Base-by-base conservation (phyloP, 2,113 vertebrate genomes). In the Clarias gariepinus region DNA sequence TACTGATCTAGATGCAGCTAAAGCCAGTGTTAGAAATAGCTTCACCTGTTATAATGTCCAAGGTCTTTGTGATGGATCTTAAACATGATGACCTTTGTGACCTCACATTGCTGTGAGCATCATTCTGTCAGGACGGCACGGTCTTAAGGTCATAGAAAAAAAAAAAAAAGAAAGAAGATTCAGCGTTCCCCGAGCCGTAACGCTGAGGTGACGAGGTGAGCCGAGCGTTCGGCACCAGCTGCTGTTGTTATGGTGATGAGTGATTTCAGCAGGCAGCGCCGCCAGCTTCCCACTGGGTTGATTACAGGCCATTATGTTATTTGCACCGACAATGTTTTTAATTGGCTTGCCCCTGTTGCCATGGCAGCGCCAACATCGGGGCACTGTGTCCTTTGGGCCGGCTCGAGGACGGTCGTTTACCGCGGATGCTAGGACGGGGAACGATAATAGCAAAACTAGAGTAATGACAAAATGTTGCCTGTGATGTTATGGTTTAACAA, bases 221-320 rank as follows among this genome's bases (percentile, higher is more conserved):
- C 83, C 36, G 76, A 88, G 83, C 68, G 81, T 76, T 90, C 88
- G 64, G 84, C 66, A 87, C 87, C 89, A 90, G 90, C 85, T 90
- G 89, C 91, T 68, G 90, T 92, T 92, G 89, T 92, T 92, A 92
- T 92, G 91, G 91, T 89, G 90, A 92, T 91, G 88, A 85, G 86
- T 47, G 77, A 88, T 90, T 91, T 90, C 87, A 87, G 82, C 83
- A 79, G 69, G 84, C 86, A 68, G 76, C 89, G 87, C 87, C 81
- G 77, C 84, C 83, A 86, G 88, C 88, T 88, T 92, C 88, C 91
- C 81, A 87, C 89, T 88, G 92, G 74, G 88, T 90, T 92, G 92
- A 92, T 92, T 92, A 89, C 78, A 52, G 90, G 69, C 90, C 88
- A 92, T 92, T 92, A 92, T 92, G 91, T 90, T 86, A 91, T 92